Evolutionary conservation across 2,888 invertebrate genomes (phyloP), one percentile per base, ranked within the genome.

Genomic region (Melinaea marsaeus): DNA sequence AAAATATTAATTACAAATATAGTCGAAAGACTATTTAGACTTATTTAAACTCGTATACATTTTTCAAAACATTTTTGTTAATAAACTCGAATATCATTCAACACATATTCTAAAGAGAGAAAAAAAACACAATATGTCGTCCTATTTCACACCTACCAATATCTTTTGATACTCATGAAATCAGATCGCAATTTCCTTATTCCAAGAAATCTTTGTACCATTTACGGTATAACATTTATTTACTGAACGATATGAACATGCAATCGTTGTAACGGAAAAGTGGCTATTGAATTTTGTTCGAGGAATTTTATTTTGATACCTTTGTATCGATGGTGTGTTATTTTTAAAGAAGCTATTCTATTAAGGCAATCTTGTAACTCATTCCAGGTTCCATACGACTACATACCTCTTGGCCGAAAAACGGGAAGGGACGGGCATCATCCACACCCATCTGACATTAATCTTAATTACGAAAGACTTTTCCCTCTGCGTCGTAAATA

Each of bases 361-460:
- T 2, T 57, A 37, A 48, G 2, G 34, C n/a, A 58, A 2, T 48
- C n/a, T 11, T 35, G 11, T 48, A 35, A 22, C 13, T 9, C 32
- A 7, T 67, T 64, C n/a, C 74, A 89, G 89, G 89, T 89, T 0
- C 88, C 89, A 0, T 89, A 89, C 57, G 89, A 89, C 73, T 89
- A 89, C 69, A 83, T 86, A 0, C 89, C 89, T 0, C 67, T 88
- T 9, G 88, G 89, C 0, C 73, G 80, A 0, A 61, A 75, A 2
- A 62, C 74, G 0, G 74, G 76, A 0, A 69, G 79, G 2, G 63
- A 68, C 2, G 54, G 62, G 2, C 55, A 63, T 0, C 64, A 61
- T 0, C 71, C 75, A 0, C 83, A 86, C 22, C 82, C 86, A 0
- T 81, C 80, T 0, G 88, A 88, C 63, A 72, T 88, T 2, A 80